Base-by-base conservation (phyloP, 2,888 invertebrate species). In the Erebia aethiops region DNA sequence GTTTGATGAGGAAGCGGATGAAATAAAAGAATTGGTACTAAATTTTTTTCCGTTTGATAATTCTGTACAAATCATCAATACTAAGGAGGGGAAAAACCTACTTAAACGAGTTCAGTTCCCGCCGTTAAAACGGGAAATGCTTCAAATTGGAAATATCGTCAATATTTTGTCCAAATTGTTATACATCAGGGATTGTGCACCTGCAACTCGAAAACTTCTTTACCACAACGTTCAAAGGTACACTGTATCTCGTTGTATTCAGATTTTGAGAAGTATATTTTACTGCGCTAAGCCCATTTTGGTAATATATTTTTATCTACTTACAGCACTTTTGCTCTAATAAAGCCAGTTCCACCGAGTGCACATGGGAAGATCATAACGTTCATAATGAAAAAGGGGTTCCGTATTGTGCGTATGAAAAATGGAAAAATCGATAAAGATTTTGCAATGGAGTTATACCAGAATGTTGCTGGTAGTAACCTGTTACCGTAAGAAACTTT, bases 341-440 rank as follows among this genome's bases (percentile, higher is more conserved):
- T 98, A 54, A 98, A 97, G 87, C 97, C 97, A 14, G 94, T 95
- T 69, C 95, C 95, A 13, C 89, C 96, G 43, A 91, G 94, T 69
- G 94, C 95, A 82, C 94, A 97, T 79, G 98, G 98, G 0, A 95
- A 95, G 82, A 95, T 98, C 70, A 87, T 98, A 35, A 95, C 95
- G 67, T 91, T 94, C 26, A 95, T 98, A 11, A 94, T 95, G 80
- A 91, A 95, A 56, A 94, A 94, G 69, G 94, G 94, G 58, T 95
- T 96, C 79, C 94, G 91, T 63, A 93, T 98, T 71, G 95, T 95
- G 26, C 95, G 96, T 77, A 94, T 97, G 81, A 95, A 96, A 82
- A 97, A 97, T 95, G 95, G 96, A 4, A 94, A 90, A 79, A 85
- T 98, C 61, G 94, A 93, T 21, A 94, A 95, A 76, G 95, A 96